A percentile compares a stretch with the other conserved stretches of the same genome.
Conservation (phyloP, 2,797 vertebrate species). For the Pristis pectinata region DNA sequence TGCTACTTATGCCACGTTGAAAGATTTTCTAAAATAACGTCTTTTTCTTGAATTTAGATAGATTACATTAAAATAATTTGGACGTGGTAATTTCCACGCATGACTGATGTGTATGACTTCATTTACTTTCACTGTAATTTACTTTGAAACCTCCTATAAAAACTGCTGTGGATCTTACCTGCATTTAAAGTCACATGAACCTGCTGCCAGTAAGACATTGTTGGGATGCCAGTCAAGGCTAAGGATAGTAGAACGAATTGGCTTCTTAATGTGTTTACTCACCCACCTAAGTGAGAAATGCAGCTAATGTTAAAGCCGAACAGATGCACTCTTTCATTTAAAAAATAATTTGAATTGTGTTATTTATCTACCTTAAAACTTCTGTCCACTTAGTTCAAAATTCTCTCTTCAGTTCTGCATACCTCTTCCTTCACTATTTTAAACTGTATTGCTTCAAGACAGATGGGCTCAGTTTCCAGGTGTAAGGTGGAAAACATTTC, state of each 20-base stretch:
- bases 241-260: conserved; percentile 92
- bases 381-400: not conserved
- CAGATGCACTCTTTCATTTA: not conserved
- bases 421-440: not conserved
- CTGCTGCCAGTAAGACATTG: conserved; percentile 89
- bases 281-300: conserved; percentile 75
- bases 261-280: conserved; percentile 98
- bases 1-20: not conserved
- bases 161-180: conserved; percentile 61
- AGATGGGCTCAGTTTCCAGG: not conserved
- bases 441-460: too few species aligned
- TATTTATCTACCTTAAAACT: not conserved
- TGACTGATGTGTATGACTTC: not conserved
- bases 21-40: not conserved
- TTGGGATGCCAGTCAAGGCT: conserved; percentile 99
- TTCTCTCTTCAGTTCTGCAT: not conserved
- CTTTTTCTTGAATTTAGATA: conserved; percentile 38
- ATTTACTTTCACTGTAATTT: not conserved
- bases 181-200: conserved; percentile 98
- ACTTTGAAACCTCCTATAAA: not conserved
- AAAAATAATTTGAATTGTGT: not conserved
- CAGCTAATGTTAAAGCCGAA: not conserved
- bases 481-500: not conserved
- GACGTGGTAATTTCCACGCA: not conserved
- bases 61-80: not conserved